Evolutionary conservation across 2,888 invertebrate species (phyloP).

Genomic region (Sericinus montela): DNA sequence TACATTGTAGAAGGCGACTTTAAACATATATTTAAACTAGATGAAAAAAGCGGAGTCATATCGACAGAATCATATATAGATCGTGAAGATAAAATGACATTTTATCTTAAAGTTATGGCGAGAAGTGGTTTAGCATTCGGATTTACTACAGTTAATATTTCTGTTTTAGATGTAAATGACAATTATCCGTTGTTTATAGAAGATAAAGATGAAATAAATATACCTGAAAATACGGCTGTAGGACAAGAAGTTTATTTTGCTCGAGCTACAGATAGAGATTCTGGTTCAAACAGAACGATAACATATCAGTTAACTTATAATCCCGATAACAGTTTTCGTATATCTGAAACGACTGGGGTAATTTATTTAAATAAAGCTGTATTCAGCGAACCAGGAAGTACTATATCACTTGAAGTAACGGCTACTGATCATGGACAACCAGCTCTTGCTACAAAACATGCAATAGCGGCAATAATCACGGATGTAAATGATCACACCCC

Average conservation of each 20-base stretch:
- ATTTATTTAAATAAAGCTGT: constrained; percentile 92
- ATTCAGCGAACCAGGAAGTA: constrained; percentile 84
- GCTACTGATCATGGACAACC: constrained; percentile 92
- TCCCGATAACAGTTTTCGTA: constrained; percentile 89
- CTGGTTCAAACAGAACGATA: constrained; percentile 92
- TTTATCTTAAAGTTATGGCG: constrained; percentile 89
- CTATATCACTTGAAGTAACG: constrained; percentile 86
- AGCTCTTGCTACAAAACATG: constrained; percentile 86
- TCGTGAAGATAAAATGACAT: constrained; percentile 87
- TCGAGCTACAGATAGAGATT: constrained; percentile 91
- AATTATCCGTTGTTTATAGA: constrained; percentile 91
- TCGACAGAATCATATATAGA: constrained; percentile 89
- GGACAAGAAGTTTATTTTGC: constrained; percentile 95
- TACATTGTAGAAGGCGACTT: constrained; percentile 90
- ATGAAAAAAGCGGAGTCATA: constrained; percentile 88
- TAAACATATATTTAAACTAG: constrained; percentile 87
- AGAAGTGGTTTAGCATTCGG: constrained; percentile 87
- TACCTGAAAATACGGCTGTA: constrained; percentile 94
- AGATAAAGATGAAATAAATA: constrained; percentile 87
- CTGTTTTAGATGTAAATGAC: constrained; percentile 93
- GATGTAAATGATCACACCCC: constrained; percentile 98
- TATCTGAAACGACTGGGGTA: constrained; percentile 92
- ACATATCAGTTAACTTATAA: constrained; percentile 90
- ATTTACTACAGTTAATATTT: constrained; percentile 88
- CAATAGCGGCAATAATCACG: constrained; percentile 84